Percentiles rank a stretch among this genome's conserved stretches.
These are phyloP conservation scores for Pitta sordida DNA, from an alignment of 2,113 vertebrate genomes.

Conservation along the genomic window DNA sequence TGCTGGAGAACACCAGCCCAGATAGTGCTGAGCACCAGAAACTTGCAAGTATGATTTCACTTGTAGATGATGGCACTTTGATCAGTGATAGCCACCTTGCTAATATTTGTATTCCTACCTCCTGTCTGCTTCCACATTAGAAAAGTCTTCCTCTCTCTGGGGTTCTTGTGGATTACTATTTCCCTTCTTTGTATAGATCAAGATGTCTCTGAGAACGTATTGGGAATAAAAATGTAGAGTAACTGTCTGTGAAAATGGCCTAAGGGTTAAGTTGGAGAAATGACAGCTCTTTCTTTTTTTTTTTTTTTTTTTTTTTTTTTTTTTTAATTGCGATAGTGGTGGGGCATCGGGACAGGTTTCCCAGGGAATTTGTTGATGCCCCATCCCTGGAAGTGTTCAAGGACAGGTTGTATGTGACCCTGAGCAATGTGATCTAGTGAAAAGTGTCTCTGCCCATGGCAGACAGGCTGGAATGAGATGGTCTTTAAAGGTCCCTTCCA, in stretches of 20 bases:
- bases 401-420: neutral
- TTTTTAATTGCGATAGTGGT: neutral
- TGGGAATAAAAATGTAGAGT: neutral
- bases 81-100: neutral
- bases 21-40: conserved; percentile 77
- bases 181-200: neutral
- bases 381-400: neutral
- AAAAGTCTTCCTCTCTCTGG: neutral
- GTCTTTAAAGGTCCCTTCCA: neutral
- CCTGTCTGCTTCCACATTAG: neutral
- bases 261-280: neutral
- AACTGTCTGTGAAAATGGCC: neutral
- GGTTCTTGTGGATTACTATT: neutral
- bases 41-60: conserved; percentile 80
- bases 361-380: neutral
- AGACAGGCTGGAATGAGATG: accelerated
- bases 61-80: neutral
- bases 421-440: neutral
- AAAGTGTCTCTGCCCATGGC: neutral
- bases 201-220: neutral
- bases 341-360: neutral
- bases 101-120: neutral
- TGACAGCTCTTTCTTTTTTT: neutral
- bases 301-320: neutral
- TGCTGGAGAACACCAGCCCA: conserved; percentile 84